phyloP scores from a whole-genome alignment of 2,797 vertebrate genomes.

The Gymnocypris eckloni region DNA sequence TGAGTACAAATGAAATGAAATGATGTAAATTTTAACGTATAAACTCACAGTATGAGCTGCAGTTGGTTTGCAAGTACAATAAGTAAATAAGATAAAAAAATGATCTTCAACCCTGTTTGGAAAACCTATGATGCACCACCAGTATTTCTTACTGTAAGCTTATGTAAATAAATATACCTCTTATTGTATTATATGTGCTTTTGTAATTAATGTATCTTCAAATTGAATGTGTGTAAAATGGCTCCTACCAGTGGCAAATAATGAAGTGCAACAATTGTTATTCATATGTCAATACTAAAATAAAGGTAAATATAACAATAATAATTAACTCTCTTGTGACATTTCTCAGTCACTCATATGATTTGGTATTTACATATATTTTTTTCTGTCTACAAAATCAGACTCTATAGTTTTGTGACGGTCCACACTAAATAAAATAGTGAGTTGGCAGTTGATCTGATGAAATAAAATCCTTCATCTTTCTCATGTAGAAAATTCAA shows the following conservation, averaged over 20 bases:
- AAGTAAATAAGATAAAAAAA: not conserved
- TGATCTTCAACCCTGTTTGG: not conserved
- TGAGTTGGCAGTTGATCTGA: conserved; percentile 10
- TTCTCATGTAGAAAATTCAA: not conserved
- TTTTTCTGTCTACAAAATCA: not conserved
- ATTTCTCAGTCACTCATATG: not conserved
- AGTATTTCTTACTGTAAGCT: not conserved
- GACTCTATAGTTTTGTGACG: not conserved
- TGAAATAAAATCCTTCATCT: conserved; percentile 18
- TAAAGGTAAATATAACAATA: not conserved
- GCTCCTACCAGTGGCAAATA: conserved; percentile 51
- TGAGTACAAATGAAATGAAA: not conserved
- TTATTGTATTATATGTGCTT: not conserved
- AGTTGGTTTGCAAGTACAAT: not conserved
- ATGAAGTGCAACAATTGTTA: conserved; percentile 37
- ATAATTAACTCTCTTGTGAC: not conserved
- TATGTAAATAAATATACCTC: not conserved
- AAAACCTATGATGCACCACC: not conserved
- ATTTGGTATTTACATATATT: not conserved
- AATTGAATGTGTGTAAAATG: conserved; percentile 46
- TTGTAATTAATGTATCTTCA: not conserved
- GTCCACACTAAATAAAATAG: conserved; percentile 8
- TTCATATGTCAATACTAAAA: not conserved
- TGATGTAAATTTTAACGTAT: not conserved
- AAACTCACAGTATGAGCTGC: not conserved